Conservation (phyloP, 2,888 invertebrate genomes). For the Drosophila barbarae region DNA sequence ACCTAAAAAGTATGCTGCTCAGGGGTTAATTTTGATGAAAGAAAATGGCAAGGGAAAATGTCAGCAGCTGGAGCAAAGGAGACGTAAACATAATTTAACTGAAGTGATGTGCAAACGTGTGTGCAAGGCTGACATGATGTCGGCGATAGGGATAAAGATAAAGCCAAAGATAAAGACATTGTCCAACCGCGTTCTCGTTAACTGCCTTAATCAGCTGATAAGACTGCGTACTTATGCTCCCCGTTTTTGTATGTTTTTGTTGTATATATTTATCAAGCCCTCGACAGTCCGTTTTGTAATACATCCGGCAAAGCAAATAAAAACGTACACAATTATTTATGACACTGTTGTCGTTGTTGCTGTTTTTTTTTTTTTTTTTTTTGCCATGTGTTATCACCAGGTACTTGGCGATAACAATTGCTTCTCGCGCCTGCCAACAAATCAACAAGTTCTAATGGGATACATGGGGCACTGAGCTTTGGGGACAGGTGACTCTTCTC, state of each 20-base stretch:
- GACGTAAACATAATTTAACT: slow-evolving; percentile 40
- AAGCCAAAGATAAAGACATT: slow-evolving; percentile 35
- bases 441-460: slow-evolving; percentile 26
- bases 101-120: slow-evolving; percentile 30
- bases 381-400: slow-evolving; percentile 21
- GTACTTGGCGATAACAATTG: slow-evolving; percentile 28
- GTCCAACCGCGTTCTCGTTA: slow-evolving; percentile 31
- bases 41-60: slow-evolving; percentile 21
- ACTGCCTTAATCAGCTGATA: slow-evolving; percentile 55
- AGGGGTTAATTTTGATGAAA: slow-evolving; percentile 23
- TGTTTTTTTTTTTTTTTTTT: too few species aligned
- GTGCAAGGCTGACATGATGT: slow-evolving; percentile 29
- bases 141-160: slow-evolving; percentile 38
- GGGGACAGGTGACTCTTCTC: slow-evolving; percentile 9
- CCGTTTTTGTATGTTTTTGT: neutral
- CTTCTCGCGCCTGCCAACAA: slow-evolving; percentile 9
- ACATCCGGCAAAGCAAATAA: slow-evolving; percentile 29
- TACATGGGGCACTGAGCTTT: slow-evolving; percentile 13
- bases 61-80: slow-evolving; percentile 31
- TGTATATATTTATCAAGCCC: slow-evolving; percentile 24
- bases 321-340: slow-evolving; percentile 33
- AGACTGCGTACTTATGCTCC: slow-evolving; percentile 55
- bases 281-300: slow-evolving; percentile 31
- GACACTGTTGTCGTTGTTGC: slow-evolving; percentile 10
- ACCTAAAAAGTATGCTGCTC: neutral